Conservation (phyloP, 2,797 vertebrate species). For the Hypotaenidia philippensis region DNA sequence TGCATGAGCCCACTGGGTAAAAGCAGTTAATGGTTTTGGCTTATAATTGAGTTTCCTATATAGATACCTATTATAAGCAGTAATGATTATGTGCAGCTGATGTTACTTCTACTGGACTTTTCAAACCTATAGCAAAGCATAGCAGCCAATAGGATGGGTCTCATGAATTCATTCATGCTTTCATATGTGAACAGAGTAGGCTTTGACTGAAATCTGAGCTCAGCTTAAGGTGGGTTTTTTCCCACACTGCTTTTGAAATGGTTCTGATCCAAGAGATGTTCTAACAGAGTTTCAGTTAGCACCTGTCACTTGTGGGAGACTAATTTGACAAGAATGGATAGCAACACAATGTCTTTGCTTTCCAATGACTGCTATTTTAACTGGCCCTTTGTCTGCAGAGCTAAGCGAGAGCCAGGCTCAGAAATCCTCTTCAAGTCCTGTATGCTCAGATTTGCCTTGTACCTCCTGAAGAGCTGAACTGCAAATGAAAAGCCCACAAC, state of each 20-base stretch:
- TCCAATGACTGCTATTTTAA: neutral
- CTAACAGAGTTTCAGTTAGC: neutral
- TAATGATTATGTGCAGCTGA: neutral
- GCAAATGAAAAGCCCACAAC: neutral
- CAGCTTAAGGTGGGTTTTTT: neutral
- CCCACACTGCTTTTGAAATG: neutral
- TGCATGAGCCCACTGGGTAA: neutral
- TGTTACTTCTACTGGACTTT: neutral
- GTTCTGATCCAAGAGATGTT: neutral
- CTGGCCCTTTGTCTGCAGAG: neutral
- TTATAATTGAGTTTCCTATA: neutral
- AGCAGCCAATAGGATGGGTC: neutral
- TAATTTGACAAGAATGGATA: neutral
- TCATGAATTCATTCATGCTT: neutral
- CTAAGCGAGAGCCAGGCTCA: neutral
- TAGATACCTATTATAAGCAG: neutral
- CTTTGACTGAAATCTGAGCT: neutral
- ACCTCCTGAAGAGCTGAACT: neutral
- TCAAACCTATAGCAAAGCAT: neutral
- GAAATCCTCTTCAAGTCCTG: neutral
- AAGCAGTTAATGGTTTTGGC: neutral
- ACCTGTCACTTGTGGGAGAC: neutral
- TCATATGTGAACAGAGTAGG: neutral
- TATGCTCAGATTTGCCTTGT: neutral
- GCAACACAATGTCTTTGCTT: neutral